Conservation (phyloP, 1,140 invertebrate genomes). For the Tribolium madens region DNA sequence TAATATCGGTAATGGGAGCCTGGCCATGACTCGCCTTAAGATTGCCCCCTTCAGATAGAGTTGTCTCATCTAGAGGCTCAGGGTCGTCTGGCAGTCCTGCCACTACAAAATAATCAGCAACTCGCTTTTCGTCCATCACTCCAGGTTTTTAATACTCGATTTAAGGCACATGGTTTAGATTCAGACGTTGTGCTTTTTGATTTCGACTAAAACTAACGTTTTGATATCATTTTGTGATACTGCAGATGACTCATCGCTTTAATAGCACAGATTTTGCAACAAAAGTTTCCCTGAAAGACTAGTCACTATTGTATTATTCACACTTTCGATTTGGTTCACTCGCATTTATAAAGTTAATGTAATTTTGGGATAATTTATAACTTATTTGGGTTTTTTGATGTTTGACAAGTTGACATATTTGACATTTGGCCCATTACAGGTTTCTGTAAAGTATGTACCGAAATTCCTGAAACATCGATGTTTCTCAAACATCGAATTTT, state of each 20-base stretch:
- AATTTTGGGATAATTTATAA: not conserved
- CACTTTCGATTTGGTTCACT: constrained; percentile 13
- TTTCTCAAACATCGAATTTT: too few species aligned
- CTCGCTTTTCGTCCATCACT: constrained; percentile 84
- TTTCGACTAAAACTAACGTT: constrained; percentile 22
- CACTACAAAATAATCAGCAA: constrained; percentile 97
- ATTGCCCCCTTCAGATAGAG: constrained; percentile 82
- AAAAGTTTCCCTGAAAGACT: not conserved
- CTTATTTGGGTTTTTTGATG: constrained; percentile 7
- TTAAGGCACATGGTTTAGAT: constrained; percentile 47
- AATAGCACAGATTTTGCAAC: constrained; percentile 34
- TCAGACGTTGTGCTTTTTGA: constrained; percentile 3
- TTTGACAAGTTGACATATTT: constrained; percentile 35
- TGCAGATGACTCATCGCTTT: constrained; percentile 41
- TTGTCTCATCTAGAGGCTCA: constrained; percentile 83
- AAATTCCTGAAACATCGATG: too few species aligned
- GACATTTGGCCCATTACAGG: not conserved
- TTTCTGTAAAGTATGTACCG: not conserved
- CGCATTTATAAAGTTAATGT: not conserved
- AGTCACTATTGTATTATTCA: constrained; percentile 22
- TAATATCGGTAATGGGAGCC: constrained; percentile 94
- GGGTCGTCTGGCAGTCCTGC: constrained; percentile 90
- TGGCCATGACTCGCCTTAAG: constrained; percentile 79
- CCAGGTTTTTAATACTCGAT: constrained; percentile 26
- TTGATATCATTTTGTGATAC: constrained; percentile 38